Evolutionary conservation across 2,797 vertebrate species (phyloP).

Genomic region (Periophthalmus magnuspinnatus): DNA sequence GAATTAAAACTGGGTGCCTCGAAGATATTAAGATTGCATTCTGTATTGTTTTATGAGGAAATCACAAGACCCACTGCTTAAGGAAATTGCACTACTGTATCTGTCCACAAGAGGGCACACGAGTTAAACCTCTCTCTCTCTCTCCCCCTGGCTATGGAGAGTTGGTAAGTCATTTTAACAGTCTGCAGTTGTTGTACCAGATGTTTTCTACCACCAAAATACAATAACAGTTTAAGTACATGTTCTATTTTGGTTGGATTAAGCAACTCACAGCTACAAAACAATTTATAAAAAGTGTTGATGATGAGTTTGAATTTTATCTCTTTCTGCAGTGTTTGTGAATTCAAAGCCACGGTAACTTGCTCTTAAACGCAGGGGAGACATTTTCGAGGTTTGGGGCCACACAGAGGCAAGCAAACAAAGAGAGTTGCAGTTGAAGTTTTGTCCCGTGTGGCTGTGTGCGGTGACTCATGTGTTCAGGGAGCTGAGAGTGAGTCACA

Average conservation of each 20-base stretch:
- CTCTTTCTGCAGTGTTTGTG: slow-evolving; percentile 19
- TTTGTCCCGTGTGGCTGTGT: slow-evolving; percentile 18
- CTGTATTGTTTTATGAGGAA: background rate
- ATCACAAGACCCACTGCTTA: background rate
- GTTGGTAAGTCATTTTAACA: slow-evolving; percentile 6
- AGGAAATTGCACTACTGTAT: background rate
- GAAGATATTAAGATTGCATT: background rate
- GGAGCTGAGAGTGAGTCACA: slow-evolving; percentile 52
- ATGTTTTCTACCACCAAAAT: slow-evolving; percentile 24
- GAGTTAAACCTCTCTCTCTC: slow-evolving; percentile 6
- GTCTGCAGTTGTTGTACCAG: background rate
- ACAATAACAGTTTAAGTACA: slow-evolving; percentile 26
- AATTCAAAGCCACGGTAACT: slow-evolving; percentile 37
- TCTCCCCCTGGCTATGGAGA: background rate
- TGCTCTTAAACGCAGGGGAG: background rate
- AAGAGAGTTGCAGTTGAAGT: slow-evolving; percentile 16
- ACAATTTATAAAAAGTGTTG: background rate
- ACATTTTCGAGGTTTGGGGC: background rate
- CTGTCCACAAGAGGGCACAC: slow-evolving; percentile 55
- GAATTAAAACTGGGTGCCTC: background rate
- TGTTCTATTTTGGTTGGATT: slow-evolving; percentile 3
- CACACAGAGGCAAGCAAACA: slow-evolving; percentile 33
- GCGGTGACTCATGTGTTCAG: slow-evolving; percentile 39
- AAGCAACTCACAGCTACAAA: background rate
- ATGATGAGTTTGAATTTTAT: slow-evolving; percentile 4